Evolutionary conservation across 2,888 invertebrate species (phyloP).

Genomic region (Helicoverpa assulta): DNA sequence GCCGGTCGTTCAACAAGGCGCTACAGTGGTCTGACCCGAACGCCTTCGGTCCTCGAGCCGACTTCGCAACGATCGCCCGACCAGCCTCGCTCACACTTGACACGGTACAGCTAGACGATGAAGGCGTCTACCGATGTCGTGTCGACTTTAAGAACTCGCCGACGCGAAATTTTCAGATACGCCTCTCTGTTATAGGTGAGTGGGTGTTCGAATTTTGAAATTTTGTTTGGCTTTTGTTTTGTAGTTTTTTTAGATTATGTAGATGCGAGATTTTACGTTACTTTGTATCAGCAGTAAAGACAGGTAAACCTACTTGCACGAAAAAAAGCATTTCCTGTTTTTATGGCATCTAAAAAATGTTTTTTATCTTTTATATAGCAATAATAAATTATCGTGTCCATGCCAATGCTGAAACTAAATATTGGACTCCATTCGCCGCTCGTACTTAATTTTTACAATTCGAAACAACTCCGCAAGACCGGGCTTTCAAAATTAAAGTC

Average conservation of each 20-base stretch:
- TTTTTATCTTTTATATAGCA: not conserved
- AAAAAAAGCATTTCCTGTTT: too few relatives aligned
- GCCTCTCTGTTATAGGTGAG: constrained; percentile 97
- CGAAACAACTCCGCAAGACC: constrained; percentile 26
- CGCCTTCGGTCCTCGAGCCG: constrained; percentile 95
- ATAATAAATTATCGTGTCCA: constrained; percentile 12
- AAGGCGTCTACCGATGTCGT: constrained; percentile 96
- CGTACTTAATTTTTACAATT: constrained; percentile 20
- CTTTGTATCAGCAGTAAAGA: too few relatives aligned
- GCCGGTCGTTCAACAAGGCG: constrained; percentile 95
- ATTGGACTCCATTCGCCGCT: constrained; percentile 5
- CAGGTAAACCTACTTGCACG: too few relatives aligned
- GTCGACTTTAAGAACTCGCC: constrained; percentile 97
- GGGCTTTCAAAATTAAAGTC: constrained; percentile 27
- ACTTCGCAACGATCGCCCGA: constrained; percentile 94
- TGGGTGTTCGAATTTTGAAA: constrained; percentile 51
- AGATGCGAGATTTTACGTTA: too few relatives aligned
- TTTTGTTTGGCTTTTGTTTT: not conserved
- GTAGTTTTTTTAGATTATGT: not conserved
- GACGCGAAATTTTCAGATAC: constrained; percentile 96
- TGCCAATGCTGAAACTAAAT: constrained; percentile 18
- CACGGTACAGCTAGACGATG: constrained; percentile 95
- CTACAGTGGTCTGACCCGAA: constrained; percentile 95
- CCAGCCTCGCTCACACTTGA: constrained; percentile 96
- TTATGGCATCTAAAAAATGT: not conserved